Base-by-base conservation (phyloP, 1,140 invertebrate genomes). In the Aphelenchoides avenae region DNA sequence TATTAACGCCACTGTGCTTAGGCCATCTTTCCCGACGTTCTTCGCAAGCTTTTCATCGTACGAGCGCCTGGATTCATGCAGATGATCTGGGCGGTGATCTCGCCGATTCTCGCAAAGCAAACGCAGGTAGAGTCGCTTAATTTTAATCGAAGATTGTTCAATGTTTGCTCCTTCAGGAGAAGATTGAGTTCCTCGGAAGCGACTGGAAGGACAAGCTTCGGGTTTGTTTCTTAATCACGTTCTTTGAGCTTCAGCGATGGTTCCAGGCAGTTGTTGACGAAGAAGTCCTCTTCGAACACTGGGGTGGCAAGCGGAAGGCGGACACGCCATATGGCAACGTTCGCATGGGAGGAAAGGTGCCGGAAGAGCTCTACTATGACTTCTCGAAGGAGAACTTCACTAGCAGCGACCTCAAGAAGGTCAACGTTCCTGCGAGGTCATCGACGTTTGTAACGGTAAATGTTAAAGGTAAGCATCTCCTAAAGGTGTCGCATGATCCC, bases 1-100 rank as follows among this genome's bases (percentile, higher is more conserved):
- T n/a, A n/a, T n/a, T n/a, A n/a, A n/a, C n/a, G n/a, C n/a, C n/a
- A n/a, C n/a, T n/a, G n/a, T n/a, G 42, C 61, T 26, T 37, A 61
- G 60, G 61, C 61, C 36, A 31, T 70, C n/a, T 70, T 70, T 34
- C 67, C 67, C 9, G 67, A 70, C 48, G 66, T 70, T 26, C 36
- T 70, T 13, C 42, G 67, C 4, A 69, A 70, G 50, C 42, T 70
- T 2, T 70, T 57, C 33, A 41, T 70, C 13, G 57, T 70, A 39
- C 55, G 56, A 26, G 53, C 57, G 3, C 67, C 67, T 3, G 53
- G 42, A 2, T 69, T 66, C 37, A 24, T 66, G 30, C 43, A 68
- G 43, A 27, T 68, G 9, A 36, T 70, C n/a, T 70, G 58, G 52
- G 36, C 43, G 22, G 46, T 60, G 43, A 63, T 70, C 27, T 54